These are phyloP conservation scores for Dilophus febrilis DNA, from an alignment of 2,888 invertebrate species.

Conservation along the genomic window DNA sequence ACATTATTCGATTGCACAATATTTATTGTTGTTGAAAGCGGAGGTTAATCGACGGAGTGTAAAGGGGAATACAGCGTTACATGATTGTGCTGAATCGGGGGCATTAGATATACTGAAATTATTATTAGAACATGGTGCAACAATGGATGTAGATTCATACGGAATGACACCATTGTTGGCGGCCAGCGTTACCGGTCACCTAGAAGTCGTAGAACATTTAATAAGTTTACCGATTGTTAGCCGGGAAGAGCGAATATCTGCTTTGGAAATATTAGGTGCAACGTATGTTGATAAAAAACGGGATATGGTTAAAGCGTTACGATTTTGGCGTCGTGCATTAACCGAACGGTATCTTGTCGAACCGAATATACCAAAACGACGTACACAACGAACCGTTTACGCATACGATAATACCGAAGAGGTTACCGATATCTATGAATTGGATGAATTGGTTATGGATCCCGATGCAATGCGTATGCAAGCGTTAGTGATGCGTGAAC, in stretches of 20 bases:
- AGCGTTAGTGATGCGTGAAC: constrained; percentile 75
- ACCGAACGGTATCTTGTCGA: constrained; percentile 53
- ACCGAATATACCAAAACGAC: constrained; percentile 56
- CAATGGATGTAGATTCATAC: constrained; percentile 87
- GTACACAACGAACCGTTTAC: constrained; percentile 49
- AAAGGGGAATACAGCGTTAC: constrained; percentile 84
- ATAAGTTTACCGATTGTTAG: constrained; percentile 58
- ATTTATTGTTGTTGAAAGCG: constrained; percentile 68
- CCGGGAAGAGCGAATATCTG: constrained; percentile 68
- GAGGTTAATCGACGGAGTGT: constrained; percentile 86
- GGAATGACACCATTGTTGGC: constrained; percentile 93
- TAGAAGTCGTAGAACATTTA: constrained; percentile 83
- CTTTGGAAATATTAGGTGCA: constrained; percentile 79
- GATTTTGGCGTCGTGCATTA: constrained; percentile 83
- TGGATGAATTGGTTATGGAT: constrained; percentile 77
- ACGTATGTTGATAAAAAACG: constrained; percentile 93
- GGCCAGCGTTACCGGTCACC: constrained; percentile 83
- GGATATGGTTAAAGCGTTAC: constrained; percentile 80
- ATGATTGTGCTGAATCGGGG: constrained; percentile 94
- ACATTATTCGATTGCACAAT: constrained; percentile 79
- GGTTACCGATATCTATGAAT: constrained; percentile 55
- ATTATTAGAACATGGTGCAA: constrained; percentile 71
- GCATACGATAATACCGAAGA: constrained; percentile 83
- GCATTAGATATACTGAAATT: constrained; percentile 82
- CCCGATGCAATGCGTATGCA: constrained; percentile 97